Percentiles rank a stretch among this genome's conserved stretches.
Evolutionary conservation across 2,113 vertebrate species (phyloP).

Genomic region (Eira barbara): DNA sequence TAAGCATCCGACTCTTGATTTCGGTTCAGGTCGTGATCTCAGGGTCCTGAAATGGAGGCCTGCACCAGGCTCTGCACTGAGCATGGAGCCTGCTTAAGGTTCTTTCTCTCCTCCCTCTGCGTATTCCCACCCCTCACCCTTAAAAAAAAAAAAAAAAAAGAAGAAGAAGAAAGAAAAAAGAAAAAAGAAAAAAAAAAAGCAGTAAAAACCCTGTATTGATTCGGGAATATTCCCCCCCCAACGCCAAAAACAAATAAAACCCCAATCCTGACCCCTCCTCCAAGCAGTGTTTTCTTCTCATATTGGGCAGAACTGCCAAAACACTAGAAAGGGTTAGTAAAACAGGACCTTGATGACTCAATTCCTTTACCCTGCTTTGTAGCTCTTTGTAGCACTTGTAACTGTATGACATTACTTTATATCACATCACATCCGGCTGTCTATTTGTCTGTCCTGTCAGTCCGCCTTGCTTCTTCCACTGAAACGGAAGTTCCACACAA

Average conservation of each 20-base stretch:
- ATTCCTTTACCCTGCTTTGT: background rate
- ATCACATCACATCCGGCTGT: background rate
- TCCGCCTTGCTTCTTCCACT: background rate
- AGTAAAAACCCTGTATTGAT: background rate
- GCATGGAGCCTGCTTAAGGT: background rate
- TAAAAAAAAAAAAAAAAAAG: background rate
- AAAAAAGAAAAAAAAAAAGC: background rate
- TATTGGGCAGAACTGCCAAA: background rate
- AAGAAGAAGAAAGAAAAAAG: accelerated
- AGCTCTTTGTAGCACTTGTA: background rate
- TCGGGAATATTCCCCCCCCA: background rate
- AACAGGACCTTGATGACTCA: background rate
- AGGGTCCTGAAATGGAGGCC: background rate
- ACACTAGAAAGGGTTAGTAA: background rate
- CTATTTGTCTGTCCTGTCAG: background rate
- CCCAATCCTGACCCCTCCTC: background rate
- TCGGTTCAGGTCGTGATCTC: background rate
- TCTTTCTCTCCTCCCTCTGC: background rate
- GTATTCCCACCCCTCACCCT: background rate
- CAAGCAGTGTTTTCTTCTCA: background rate
- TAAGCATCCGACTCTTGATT: background rate
- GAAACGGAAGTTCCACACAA: background rate
- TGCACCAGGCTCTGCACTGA: accelerated
- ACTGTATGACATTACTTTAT: accelerated
- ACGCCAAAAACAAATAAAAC: background rate